Evolutionary conservation across 2,888 invertebrate genomes (phyloP), one percentile per base, ranked within the genome.

Genomic region (Macropis europaea): DNA sequence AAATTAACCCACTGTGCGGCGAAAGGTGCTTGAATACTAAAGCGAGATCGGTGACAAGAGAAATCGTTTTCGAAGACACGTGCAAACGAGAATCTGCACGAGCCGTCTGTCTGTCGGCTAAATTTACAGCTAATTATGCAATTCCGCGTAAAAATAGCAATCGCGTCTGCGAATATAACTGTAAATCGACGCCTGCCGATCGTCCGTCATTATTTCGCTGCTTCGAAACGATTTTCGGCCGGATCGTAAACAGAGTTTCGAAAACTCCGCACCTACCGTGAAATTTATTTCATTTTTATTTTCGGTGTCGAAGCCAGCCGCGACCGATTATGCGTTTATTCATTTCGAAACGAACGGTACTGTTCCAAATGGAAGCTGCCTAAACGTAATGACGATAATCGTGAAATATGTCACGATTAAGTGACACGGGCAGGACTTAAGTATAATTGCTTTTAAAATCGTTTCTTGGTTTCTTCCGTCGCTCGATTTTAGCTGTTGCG

Each of bases 51-150:
- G 15, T 22, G 22, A 34, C 26, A 47, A n/a, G 43, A 19, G 50
- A 43, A 52, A 43, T 61, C 42, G 19, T 36, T 28, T 11, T 1
- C 19, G 22, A 15, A 9, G 9, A 32, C 32, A n/a, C 11, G 22
- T 7, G 47, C 15, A 26, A 13, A 19, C 48, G 15, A 6, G 13
- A n/a, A n/a, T n/a, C n/a, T 2, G 2, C 22, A 11, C 24, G 2
- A 15, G 45, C 15, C 15, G 2, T 17, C n/a, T 9, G 6, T 40
- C 26, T 17, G 11, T 26, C n/a, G 9, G 15, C 56, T 57, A 34
- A 47, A 47, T 53, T 53, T 53, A 45, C 17, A 40, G 11, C 7
- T 40, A 61, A 61, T 60, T 53, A 47, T 38, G 32, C 47, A 24
- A 67, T 26, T 17, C 11, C 7, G 17, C 40, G 17, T 15, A 52